Percentiles rank a stretch among this genome's conserved stretches.
These are phyloP conservation scores for Zygogramma bicolorata DNA, from an alignment of 2,888 invertebrate genomes.

Conservation along the genomic window DNA sequence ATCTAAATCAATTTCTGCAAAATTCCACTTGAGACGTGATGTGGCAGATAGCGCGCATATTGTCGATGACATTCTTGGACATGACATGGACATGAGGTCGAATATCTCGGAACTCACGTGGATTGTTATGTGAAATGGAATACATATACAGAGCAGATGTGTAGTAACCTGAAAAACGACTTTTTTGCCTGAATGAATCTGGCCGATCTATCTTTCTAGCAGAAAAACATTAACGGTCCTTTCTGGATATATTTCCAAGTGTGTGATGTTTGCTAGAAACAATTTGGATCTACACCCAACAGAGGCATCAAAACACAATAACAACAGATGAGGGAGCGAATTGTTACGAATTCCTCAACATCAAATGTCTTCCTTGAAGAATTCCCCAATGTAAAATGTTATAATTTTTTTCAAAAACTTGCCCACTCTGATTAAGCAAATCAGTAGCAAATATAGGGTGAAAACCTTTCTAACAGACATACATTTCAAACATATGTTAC, in stretches of 20 bases:
- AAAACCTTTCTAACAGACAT: too few species aligned
- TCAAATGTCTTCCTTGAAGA: neutral
- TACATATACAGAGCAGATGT: neutral
- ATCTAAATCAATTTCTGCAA: neutral
- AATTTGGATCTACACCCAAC: neutral
- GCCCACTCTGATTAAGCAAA: neutral
- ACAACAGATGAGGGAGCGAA: neutral
- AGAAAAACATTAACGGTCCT: neutral
- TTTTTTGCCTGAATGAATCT: neutral
- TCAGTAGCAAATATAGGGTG: too few species aligned
- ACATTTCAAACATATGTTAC: too few species aligned
- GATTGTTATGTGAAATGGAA: neutral
- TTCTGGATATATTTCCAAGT: neutral
- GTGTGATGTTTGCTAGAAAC: neutral
- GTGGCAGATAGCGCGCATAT: neutral
- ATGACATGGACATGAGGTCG: neutral
- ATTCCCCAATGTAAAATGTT: neutral
- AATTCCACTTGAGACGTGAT: neutral
- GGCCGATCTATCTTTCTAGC: neutral
- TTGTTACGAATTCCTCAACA: neutral
- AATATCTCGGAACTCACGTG: neutral
- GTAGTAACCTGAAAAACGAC: neutral
- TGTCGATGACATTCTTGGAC: neutral
- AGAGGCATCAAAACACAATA: neutral
- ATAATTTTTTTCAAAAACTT: neutral